Evolutionary conservation across 2,113 vertebrate genomes (phyloP), one percentile per base, ranked within the genome.

Genomic region (Caranx ignobilis): DNA sequence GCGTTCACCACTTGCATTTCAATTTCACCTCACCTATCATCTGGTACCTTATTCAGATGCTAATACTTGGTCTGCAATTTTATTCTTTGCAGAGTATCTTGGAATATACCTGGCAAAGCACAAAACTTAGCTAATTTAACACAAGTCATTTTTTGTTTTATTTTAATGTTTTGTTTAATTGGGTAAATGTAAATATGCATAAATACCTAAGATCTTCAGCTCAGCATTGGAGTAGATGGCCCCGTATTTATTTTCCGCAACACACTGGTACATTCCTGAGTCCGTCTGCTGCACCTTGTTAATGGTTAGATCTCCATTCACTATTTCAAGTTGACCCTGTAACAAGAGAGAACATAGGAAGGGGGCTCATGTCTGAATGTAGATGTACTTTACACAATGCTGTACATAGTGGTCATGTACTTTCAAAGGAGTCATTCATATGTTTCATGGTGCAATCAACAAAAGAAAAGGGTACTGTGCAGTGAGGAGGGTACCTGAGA

Each of bases 261-360:
- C 92, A 71, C 98, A 99, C 83, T 98, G 97, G 93, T 98, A 99
- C 97, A 99, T 99, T 79, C 97, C 98, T 3, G 97, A 97, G 88
- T 99, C 97, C 1, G 94, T 93, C n/a, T 96, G 90, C 86, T 96
- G 96, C 69, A 98, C 95, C 71, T 55, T 94, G 64, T 93, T 93
- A 91, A 99, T 97, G 84, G 92, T 94, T 87, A 99, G 90, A 60
- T 97, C 94, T 67, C 97, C 97, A 71, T 97, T 98, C 89, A 94
- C 61, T 81, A 95, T 95, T 86, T 97, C 96, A 81, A 96, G 79
- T 60, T 96, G 95, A 91, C 89, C 96, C 98, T 99, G 96, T 89
- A 95, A 95, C 59, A 10, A 87, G 50, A 92, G 92, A 39, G 73
- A 75, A 77, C 41, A 3, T 12, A 57, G 9, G n/a, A 71, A 59